Base-by-base conservation (phyloP, 2,113 vertebrate species). In the Caracal caracal region DNA sequence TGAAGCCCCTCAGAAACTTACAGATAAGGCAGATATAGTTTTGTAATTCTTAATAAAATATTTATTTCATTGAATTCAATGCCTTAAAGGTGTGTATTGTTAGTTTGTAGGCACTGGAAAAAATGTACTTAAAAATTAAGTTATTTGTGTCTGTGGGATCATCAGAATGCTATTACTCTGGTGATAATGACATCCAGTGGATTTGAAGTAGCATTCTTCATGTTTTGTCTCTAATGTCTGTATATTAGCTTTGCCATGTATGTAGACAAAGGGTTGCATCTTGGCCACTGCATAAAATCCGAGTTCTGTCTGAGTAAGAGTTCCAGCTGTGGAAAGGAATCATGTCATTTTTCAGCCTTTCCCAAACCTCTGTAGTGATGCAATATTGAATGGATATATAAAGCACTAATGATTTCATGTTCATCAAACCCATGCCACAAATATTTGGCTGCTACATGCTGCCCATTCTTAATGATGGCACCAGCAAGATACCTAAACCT, bases 1-100 rank as follows among this genome's bases (percentile, higher is more conserved):
- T 87, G 24, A 94, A 94, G 79, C 73, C 13, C 15, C 5, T 78
- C 24, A 89, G 71, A 96, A 93, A 2, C 19, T 79, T 93, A 94
- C 63, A n/a, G 22, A 73, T 90, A 95, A 73, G 40, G 59, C 10
- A 73, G 15, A 65, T 49, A 30, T 30, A 40, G 6, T 70, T 91
- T 87, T 51, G 20, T 73, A 53, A 66, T 73, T 92, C 94, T 91
- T 49, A 95, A 61, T 81, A 30, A 88, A 40, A 13, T 71, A 37
- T 68, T 70, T 73, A 81, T 94, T 88, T 93, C 47, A 78, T 33
- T 93, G 28, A 93, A 24, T 92, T 80, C 15, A 40, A 7, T 35
- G 53, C 10, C 35, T 10, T 51, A 37, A n/a, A 26, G 28, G 7
- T 43, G 37, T 68, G 4, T 59, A 61, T 94, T 87, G 19, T 61